Evolutionary conservation across 1,140 invertebrate species (phyloP), one percentile per base, ranked within the genome.

Genomic region (Aphelenchoides avenae): DNA sequence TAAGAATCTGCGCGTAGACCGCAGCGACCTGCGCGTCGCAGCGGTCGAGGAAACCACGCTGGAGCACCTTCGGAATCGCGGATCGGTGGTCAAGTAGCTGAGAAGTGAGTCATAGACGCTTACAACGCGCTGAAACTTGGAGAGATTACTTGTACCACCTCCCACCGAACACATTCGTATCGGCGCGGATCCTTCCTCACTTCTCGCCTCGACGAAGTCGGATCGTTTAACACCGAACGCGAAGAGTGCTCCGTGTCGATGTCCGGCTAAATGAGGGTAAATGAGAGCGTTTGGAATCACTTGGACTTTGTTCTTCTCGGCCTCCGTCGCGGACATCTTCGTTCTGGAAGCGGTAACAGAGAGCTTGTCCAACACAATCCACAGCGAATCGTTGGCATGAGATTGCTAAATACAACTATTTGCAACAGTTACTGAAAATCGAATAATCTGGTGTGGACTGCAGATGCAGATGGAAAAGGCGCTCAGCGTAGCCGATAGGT

Each of bases 31-130:
- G 82, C 79, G 89, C 89, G 78, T 94, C 91, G 24, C 92, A 77
- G 0, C 91, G 90, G 81, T 98, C 94, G 85, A 96, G 89, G 64
- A 92, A 89, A 24, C 92, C 92, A 52, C 94, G 82, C 79, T 98
- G 94, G 80, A 96, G 84, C 90, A 93, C 97, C 81, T 98, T 98
- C 18, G 94, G 94, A 76, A 98, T 98, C 30, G 94, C 98, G 36
- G 88, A 91, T 37, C 92, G 83, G 2, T 94, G 93, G 79, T 97
- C 93, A 52, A 87, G 86, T 77, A 98, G 89, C 89, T 90, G 91
- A n/a, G 89, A 90, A 5, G 26, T 55, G 57, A 46, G n/a, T 52
- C n/a, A 49, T 46, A 59, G 27, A 5, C 18, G n/a, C n/a, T n/a
- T n/a, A n/a, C n/a, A n/a, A n/a, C 37, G 2, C 49, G 42, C 13